Evolutionary conservation across 2,797 vertebrate species (phyloP), one percentile per base, ranked within the genome.

Genomic region (Cirrhinus mrigala): DNA sequence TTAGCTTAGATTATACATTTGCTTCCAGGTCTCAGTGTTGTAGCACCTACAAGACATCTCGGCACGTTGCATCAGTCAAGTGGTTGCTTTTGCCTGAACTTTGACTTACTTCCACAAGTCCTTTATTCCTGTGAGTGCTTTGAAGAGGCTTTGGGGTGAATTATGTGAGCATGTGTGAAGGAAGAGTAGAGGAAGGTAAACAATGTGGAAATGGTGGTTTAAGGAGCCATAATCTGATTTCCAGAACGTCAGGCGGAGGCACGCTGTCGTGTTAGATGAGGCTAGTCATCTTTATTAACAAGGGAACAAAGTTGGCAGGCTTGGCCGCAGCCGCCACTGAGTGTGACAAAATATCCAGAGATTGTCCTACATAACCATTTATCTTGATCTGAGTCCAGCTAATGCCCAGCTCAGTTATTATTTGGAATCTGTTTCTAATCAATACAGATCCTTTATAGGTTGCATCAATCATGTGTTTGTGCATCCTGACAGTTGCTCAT

Each of bases 171-270:
- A 29, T 77, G 77, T 88, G 71, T 56, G 83, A 88, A 73, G 76
- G 80, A 87, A 87, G 85, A 88, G 48, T 87, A 80, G 81, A 87
- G 79, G 81, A 85, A 82, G 87, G 87, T 90, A 90, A 89, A 88
- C 81, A 86, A 71, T 83, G 83, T 85, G 87, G 87, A 90, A 90
- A 88, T 88, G 86, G 83, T 87, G 73, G 71, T 81, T 85, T 89
- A 88, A 90, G 82, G 76, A 87, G 86, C 79, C 76, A 87, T 90
- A 86, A 90, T 90, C 88, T 74, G 83, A 89, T 90, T 90, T 90
- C 81, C 83, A 81, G 78, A 80, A 81, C 24, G 69, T 83, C 86
- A 40, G 81, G 70, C 83, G 70, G 71, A 87, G 81, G 73, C 86
- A 68, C n/a, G 62, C 83, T 82, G 77, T 88, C 83, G 44, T 82